Conservation (phyloP, 2,113 vertebrate genomes). For the Lamprologus speciosus region DNA sequence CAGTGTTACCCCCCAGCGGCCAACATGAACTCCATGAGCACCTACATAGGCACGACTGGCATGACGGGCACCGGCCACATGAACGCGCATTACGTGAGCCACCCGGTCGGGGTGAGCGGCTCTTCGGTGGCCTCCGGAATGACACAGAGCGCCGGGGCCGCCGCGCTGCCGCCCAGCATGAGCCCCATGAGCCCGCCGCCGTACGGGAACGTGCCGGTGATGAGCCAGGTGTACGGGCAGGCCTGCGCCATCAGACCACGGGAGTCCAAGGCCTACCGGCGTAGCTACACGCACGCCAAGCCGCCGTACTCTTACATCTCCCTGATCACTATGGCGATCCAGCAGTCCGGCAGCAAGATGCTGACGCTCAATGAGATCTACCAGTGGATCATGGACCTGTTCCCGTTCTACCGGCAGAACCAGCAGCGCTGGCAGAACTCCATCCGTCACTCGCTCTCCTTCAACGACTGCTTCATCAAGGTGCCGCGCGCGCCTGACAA, state of each 20-base stretch:
- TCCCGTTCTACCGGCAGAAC: conserved; percentile 93
- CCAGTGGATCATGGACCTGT: conserved; percentile 96
- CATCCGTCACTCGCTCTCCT: conserved; percentile 91
- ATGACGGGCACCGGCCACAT: conserved; percentile 80
- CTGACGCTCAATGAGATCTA: conserved; percentile 91
- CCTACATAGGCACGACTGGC: conserved; percentile 89
- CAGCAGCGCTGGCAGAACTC: conserved; percentile 98
- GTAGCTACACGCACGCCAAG: conserved; percentile 86
- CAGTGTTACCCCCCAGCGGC: conserved; percentile 84
- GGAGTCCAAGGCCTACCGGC: conserved; percentile 86
- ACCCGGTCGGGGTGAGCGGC: conserved; percentile 77
- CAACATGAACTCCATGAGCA: conserved; percentile 87
- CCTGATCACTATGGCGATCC: conserved; percentile 94
- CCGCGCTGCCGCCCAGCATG: conserved; percentile 84
- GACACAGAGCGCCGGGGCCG: conserved; percentile 77
- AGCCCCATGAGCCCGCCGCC: conserved; percentile 81
- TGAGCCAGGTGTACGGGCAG: conserved; percentile 90
- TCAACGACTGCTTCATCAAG: conserved; percentile 95
- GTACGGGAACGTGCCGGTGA: conserved; percentile 23
- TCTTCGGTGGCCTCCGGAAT: conserved; percentile 65
- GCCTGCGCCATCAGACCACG: conserved; percentile 79
- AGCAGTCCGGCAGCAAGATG: conserved; percentile 89
- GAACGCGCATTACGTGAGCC: conserved; percentile 85
- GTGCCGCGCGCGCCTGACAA: conserved; percentile 88
- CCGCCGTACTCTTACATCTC: conserved; percentile 34